Percentiles rank a stretch among this genome's conserved stretches.
Evolutionary conservation across 30 jellyfish, hydroid and myxozoan species (phyloP).

Genomic region (Cassiopea andromeda): DNA sequence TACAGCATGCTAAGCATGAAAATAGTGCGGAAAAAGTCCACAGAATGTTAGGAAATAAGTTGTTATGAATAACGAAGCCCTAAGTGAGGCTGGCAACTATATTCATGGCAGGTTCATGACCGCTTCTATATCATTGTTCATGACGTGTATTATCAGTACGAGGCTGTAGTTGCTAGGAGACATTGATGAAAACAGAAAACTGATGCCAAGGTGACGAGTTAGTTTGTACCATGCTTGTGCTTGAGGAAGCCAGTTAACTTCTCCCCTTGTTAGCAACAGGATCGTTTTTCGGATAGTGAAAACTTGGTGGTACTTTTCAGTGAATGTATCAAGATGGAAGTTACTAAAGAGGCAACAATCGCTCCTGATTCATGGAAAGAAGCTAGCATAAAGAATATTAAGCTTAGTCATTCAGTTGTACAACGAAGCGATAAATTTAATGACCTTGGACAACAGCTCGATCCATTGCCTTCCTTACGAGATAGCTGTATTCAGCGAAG

Average conservation of each 20-base stretch:
- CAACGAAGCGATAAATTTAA: conserved; percentile 94
- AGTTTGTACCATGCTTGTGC: conserved; percentile 16
- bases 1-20: too few species aligned
- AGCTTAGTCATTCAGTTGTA: conserved; percentile 84
- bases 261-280: conserved; percentile 14
- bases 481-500: conserved; percentile 87
- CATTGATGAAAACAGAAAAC: not conserved
- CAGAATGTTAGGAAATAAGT: too few species aligned
- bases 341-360: conserved; percentile 78
- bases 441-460: conserved; percentile 87
- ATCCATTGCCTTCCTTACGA: conserved; percentile 89
- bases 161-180: conserved; percentile 54
- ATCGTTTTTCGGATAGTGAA: not conserved
- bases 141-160: not conserved
- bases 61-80: too few species aligned
- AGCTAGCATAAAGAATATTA: conserved; percentile 74
- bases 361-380: conserved; percentile 92
- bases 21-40: too few species aligned
- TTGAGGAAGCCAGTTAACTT: not conserved
- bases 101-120: too few species aligned
- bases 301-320: not conserved
- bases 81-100: too few species aligned
- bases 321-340: conserved; percentile 36
- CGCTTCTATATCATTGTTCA: too few species aligned
- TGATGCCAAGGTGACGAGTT: conserved; percentile 46